Base-by-base conservation (phyloP, 2,888 invertebrate genomes). In the Drosophila meridiana region DNA sequence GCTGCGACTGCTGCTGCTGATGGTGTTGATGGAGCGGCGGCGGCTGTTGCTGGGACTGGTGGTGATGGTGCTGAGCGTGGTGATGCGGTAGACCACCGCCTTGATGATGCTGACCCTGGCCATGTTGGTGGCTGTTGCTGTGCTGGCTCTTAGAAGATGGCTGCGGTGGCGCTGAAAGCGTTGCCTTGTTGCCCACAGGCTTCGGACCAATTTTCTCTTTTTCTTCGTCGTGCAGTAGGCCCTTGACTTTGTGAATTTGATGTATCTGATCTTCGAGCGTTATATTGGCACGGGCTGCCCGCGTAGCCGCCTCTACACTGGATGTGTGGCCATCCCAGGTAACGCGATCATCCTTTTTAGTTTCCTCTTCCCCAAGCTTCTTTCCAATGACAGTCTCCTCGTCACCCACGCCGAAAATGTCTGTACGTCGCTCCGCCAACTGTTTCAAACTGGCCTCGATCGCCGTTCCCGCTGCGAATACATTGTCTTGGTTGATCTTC, bases 321-420 rank as follows among this genome's bases (percentile, higher is more conserved):
- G 98, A 98, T 0, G 98, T 98, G 93, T 99, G 99, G 0, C 99
- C 99, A 93, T 99, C 99, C 99, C 99, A 99, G 59, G 99, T 99
- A 20, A 98, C 98, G 87, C 97, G 95, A 92, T 98, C 98, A 90
- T 98, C 97, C 83, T 97, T 96, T 80, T 95, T 95, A 42, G 95
- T 95, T 93, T 97, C 97, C 87, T 97, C 97, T 92, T 98, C 98
- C 2, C 98, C 98, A 73, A 99, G 97, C 94, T 99, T 99, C 94
- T 99, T 99, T 94, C 99, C 99, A 92, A 99, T 99, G 32, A 98
- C 98, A 0, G 99, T 99, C 94, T 99, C 99, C 93, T 99, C 99
- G 92, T 98, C 98, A 68, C 99, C 99, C 74, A 98, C 97, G 94
- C 99, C 99, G 94, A 99, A 99, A 93, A 99, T 99, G 95, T 99